Base-by-base conservation (phyloP, 2,797 vertebrate species). In the Moxostoma hubbsi region DNA sequence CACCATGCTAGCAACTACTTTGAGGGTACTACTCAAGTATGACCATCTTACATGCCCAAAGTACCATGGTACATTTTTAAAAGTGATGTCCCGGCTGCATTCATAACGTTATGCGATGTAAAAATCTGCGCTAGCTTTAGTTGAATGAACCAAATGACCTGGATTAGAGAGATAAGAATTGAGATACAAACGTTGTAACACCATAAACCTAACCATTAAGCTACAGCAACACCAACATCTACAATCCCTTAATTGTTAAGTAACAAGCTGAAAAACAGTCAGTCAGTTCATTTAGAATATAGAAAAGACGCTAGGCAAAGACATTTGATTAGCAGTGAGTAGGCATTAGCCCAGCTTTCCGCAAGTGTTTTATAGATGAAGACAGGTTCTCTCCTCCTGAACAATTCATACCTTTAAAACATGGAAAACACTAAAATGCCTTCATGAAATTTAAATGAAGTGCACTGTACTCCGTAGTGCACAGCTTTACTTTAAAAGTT, bases 361-460 rank as follows among this genome's bases (percentile, higher is more conserved):
- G 12, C 45, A 0, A 1, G 12, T 8, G 13, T 36, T 61, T 73
- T 9, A 15, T 13, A 5, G 24, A 24, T 24, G 24, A 46, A 51
- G 57, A 36, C 46, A 5, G 43, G 12, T 54, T 13, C 8, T 36
- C 57, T 62, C 58, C 71, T 61, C 45, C 12, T 73, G 47, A 51
- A 73, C 57, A 10, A 73, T 43, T 62, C 4, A 62, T 62, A 36
- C 9, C 9, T 51, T 62, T 62, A 16, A 24, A 15, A 43, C 58
- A 36, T 13, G 0, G 18, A 63, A 62, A 53, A 51, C 47, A 15
- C 18, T 43, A 3, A 62, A 43, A 15, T 12, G 12, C 49, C 18
- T 49, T 73, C 47, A 62, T 73, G 1, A 73, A 73, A 73, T 43
- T 36, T 51, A 7, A 51, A 63, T 12, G 71, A 73, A 51, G 16